Evolutionary conservation across 2,888 invertebrate genomes (phyloP), one percentile per base, ranked within the genome.

Genomic region (Chalcosyrphus nemorum): DNA sequence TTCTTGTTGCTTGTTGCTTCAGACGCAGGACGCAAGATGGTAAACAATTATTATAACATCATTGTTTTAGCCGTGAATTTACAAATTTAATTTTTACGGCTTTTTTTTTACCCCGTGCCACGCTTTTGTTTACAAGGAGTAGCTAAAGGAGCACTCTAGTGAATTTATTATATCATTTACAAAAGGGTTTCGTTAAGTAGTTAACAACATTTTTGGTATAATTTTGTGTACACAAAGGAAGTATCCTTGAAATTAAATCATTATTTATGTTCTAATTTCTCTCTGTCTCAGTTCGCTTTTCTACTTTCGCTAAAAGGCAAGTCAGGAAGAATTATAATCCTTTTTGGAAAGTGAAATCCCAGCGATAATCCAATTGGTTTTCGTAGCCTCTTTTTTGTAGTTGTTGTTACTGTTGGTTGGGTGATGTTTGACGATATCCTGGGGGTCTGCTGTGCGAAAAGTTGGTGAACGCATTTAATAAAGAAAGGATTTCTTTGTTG

Each of bases 51-150:
- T 9, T 43, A 43, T n/a, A 47, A 21, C 21, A 21, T 21, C 52
- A 52, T 52, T 52, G 52, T 52, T 52, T n/a, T 52, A 15, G 52
- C 15, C 52, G 29, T 52, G 52, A 52, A 52, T 52, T 52, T 52
- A 52, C 29, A 52, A 52, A 52, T 52, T 52, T 15, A 17, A 29
- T 15, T 52, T 52, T 52, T 15, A 47, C 24, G 24, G n/a, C 24
- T 24, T 47, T 21, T 19, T n/a, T n/a, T n/a, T n/a, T n/a, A n/a
- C n/a, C n/a, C n/a, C n/a, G 21, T 47, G 11, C 21, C n/a, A n/a
- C 9, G 11, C 2, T 7, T 5, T 24, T 17, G 2, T 38, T 3
- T 35, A 3, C 38, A 38, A 3, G n/a, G 5, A n/a, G 4, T 5
- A 11, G 13, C 15, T 13, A 5, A 15, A 9, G n/a, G 2, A 6